Base-by-base conservation (phyloP, 2,113 vertebrate species). In the Terrapene triunguis region DNA sequence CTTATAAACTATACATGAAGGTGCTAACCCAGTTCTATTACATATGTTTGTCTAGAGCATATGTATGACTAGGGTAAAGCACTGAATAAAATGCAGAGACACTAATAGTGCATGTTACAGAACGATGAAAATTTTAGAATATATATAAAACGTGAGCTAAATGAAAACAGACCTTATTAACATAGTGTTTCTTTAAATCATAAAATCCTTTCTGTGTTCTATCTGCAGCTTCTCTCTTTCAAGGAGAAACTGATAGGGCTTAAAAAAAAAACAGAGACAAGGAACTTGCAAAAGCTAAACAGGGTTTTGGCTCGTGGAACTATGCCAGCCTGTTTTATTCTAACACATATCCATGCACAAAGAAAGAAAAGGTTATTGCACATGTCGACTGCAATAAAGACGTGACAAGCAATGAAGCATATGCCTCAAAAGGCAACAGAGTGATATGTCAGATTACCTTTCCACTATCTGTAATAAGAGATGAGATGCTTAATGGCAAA, bases 311-410 rank as follows among this genome's bases (percentile, higher is more conserved):
- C 8, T 93, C 59, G 81, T 94, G 86, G 88, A 95, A 94, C 3
- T 93, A 24, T 90, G 87, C 80, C 91, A 96, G 59, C 2, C 62
- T 89, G 22, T 89, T 95, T 95, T 93, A 89, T 93, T 94, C 78
- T 59, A 94, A 35, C 42, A 87, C 80, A 85, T 93, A 94, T 96
- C 93, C 82, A 87, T 89, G 95, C 92, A 88, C 47, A 90, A 69
- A 48, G 51, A 85, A 95, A 88, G 47, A 89, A 96, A 88, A 95
- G 89, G 51, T 90, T 94, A 92, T 86, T 95, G 87, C 32, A 93
- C 78, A 76, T 88, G 81, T 90, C 84, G 38, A 89, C 85, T 96
- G 78, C 96, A 90, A 69, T 93, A 93, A 84, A 48, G 35, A 80
- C 25, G 90, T 93, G 92, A 94, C 89, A 93, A 89, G 51, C 76